Evolutionary conservation across 2,797 vertebrate genomes (phyloP).

Genomic region (Gobionotothen gibberifrons): DNA sequence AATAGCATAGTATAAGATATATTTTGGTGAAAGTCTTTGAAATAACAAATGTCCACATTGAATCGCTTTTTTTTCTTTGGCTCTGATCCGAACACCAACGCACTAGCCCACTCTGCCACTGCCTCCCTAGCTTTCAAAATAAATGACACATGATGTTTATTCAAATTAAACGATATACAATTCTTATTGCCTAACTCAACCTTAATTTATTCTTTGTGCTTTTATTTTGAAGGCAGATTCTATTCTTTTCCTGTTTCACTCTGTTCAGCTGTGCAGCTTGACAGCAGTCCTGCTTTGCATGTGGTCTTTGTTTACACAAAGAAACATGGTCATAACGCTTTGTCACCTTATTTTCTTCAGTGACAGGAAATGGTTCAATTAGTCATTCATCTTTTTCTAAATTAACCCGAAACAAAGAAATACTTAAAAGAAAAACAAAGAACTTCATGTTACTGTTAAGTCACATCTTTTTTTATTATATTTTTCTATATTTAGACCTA

Average conservation of each 20-base stretch:
- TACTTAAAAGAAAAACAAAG: neutral
- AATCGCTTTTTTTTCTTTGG: no score
- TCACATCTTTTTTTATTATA: neutral
- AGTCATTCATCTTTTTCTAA: neutral
- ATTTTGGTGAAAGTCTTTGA: no score
- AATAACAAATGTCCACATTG: no score
- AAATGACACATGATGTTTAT: no score
- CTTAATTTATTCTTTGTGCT: neutral
- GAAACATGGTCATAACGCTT: neutral
- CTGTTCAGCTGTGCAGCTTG: slow-evolving; percentile 2
- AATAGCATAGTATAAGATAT: no score
- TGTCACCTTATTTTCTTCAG: neutral
- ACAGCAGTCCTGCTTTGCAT: neutral
- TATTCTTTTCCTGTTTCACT: slow-evolving; percentile 5
- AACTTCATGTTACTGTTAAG: neutral
- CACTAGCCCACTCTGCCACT: no score
- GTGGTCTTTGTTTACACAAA: slow-evolving; percentile 59
- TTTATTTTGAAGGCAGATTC: slow-evolving; percentile 37
- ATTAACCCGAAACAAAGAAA: neutral
- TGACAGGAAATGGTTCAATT: neutral
- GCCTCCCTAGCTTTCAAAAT: no score
- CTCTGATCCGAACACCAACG: no score
- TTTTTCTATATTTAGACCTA: neutral
- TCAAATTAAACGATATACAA: no score
- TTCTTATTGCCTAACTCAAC: no score